These are phyloP conservation scores for Oxyura jamaicensis DNA, from an alignment of 2,113 vertebrate genomes.

Conservation along the genomic window DNA sequence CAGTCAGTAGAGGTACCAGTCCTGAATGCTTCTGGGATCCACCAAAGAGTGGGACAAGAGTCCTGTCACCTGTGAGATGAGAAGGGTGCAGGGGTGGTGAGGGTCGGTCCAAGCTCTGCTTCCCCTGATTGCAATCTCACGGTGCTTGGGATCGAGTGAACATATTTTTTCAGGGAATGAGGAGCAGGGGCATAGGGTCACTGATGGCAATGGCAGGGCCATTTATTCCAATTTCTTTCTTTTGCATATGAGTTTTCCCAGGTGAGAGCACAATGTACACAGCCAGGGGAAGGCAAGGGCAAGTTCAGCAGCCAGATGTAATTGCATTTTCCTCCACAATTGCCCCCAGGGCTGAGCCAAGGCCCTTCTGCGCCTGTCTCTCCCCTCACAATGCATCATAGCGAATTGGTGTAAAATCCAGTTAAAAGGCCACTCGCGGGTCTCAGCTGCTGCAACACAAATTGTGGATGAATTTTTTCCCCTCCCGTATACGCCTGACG, in stretches of 20 bases:
- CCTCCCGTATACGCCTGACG: neutral
- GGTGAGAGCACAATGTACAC: conserved; percentile 47
- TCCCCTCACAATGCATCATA: conserved; percentile 42
- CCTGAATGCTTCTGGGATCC: neutral
- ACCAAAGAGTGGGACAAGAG: neutral
- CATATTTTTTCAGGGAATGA: neutral
- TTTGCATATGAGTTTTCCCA: conserved; percentile 28
- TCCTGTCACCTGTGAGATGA: neutral
- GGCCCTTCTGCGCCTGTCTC: conserved; percentile 30
- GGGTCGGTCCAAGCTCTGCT: neutral
- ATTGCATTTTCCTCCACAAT: conserved; percentile 78
- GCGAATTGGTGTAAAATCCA: conserved; percentile 71
- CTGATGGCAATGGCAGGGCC: conserved; percentile 34
- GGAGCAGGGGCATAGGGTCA: neutral
- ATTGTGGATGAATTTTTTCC: conserved; percentile 38
- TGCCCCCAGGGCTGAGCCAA: conserved; percentile 47
- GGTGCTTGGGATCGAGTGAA: neutral
- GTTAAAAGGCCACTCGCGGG: conserved; percentile 52
- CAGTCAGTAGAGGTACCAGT: neutral
- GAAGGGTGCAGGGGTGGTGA: neutral
- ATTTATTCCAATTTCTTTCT: conserved; percentile 53
- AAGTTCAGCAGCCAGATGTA: conserved; percentile 70
- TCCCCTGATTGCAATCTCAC: neutral
- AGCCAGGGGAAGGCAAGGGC: conserved; percentile 63
- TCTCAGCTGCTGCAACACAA: conserved; percentile 48